Percentiles rank a stretch among this genome's conserved stretches.
phyloP scores from a whole-genome alignment of 2,888 invertebrate species.

The Brachypalpus laphriformis region DNA sequence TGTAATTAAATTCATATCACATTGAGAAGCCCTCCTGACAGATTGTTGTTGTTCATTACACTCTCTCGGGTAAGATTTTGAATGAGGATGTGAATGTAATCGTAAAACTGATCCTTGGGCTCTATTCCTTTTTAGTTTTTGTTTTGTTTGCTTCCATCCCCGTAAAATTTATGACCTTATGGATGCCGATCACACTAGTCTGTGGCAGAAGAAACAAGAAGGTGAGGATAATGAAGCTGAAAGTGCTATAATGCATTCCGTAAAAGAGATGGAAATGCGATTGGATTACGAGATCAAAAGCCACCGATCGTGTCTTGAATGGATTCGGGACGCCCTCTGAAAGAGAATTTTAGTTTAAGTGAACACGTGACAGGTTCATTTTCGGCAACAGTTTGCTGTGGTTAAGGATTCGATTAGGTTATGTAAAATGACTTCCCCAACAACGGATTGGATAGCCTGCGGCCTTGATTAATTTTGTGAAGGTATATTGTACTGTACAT shows the following conservation, averaged over 20 bases:
- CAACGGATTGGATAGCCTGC: no score
- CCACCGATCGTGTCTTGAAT: constrained; percentile 22
- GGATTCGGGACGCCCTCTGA: constrained; percentile 15
- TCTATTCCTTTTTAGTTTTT: constrained; percentile 8
- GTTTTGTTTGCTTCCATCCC: constrained; percentile 22
- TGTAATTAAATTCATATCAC: constrained; percentile 59
- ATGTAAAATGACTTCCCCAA: no score
- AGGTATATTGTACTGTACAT: no score
- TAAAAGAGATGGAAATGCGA: constrained; percentile 28
- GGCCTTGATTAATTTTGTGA: no score
- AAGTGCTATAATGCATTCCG: constrained; percentile 55
- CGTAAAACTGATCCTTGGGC: constrained; percentile 51
- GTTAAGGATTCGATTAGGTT: background rate
- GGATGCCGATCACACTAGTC: constrained; percentile 15
- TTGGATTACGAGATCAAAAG: constrained; percentile 52
- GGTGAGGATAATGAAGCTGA: constrained; percentile 43
- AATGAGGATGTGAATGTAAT: constrained; percentile 58
- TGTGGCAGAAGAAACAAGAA: constrained; percentile 30
- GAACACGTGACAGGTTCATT: constrained; percentile 23
- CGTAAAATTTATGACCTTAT: constrained; percentile 54
- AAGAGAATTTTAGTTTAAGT: background rate
- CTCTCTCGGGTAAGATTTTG: constrained; percentile 29
- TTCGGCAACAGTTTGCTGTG: constrained; percentile 17
- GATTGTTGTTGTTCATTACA: constrained; percentile 59
- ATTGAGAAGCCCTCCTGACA: constrained; percentile 18